phyloP scores from a whole-genome alignment of 37 sponge, comb jelly and placozoan species.

The Oscarella lobularis region DNA sequence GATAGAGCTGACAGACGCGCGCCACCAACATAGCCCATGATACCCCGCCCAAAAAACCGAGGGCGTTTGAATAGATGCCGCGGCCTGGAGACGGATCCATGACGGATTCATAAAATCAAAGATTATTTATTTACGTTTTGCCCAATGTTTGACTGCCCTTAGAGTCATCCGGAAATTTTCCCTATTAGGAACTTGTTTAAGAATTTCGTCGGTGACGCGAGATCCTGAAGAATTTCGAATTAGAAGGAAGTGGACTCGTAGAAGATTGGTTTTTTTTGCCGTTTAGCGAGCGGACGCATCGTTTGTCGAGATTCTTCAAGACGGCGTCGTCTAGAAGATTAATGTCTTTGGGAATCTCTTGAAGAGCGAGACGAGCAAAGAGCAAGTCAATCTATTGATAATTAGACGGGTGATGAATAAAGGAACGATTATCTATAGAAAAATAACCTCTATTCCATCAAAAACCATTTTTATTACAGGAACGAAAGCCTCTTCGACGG shows the following conservation, averaged over 20 bases:
- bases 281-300: constrained; percentile 85
- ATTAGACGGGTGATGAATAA: constrained; percentile 3
- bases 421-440: constrained; percentile 27
- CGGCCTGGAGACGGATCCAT: constrained; percentile 47
- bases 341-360: constrained; percentile 52
- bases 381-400: constrained; percentile 96
- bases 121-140: constrained; percentile 53
- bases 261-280: no score
- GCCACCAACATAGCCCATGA: constrained; percentile 99
- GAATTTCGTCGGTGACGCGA: constrained; percentile 94
- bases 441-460: constrained; percentile 95
- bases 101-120: no score
- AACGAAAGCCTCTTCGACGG: constrained; percentile 91
- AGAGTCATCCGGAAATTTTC: constrained; percentile 83
- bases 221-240: no score
- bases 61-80: constrained; percentile 89
- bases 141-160: constrained; percentile 94
- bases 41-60: constrained; percentile 97
- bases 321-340: constrained; percentile 67
- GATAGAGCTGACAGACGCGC: constrained; percentile 92
- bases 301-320: constrained; percentile 83
- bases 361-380: constrained; percentile 88
- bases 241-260: not conserved
- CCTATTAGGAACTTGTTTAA: constrained; percentile 85
- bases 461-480: constrained; percentile 95